A percentile compares a stretch with the other conserved stretches of the same genome.
phyloP scores from a whole-genome alignment of 37 sponge, comb jelly and placozoan species.

The Aphrocallistes beatrix region DNA sequence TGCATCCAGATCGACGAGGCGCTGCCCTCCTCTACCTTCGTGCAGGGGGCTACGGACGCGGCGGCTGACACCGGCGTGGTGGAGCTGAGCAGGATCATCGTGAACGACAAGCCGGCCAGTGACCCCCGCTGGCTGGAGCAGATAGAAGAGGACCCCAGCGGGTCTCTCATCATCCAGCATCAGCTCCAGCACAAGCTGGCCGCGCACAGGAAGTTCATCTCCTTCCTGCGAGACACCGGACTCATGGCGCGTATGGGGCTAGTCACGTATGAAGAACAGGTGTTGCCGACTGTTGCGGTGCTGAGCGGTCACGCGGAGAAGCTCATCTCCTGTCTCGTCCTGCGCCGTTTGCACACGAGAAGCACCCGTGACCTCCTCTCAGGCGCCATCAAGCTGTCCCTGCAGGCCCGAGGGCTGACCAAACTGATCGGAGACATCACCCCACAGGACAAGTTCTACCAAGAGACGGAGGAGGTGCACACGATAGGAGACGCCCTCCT shows the following conservation, averaged over 20 bases:
- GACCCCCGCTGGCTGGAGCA: slow-evolving; percentile 42
- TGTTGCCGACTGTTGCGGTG: slow-evolving; percentile 25
- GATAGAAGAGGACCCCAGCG: slow-evolving; percentile 3
- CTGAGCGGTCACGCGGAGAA: slow-evolving; percentile 73
- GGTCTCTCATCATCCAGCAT: slow-evolving; percentile 53
- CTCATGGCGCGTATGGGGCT: slow-evolving; percentile 31
- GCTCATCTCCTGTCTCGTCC: slow-evolving; percentile 37
- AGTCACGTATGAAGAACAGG: slow-evolving; percentile 16
- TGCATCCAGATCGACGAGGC: slow-evolving; percentile 7
- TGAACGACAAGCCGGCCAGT: slow-evolving; percentile 56
- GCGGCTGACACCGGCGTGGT: slow-evolving; percentile 43
- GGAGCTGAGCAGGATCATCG: slow-evolving; percentile 34
- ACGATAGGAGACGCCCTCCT: neutral
- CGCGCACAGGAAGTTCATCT: slow-evolving; percentile 40
- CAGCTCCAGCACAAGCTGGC: slow-evolving; percentile 61
- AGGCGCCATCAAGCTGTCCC: slow-evolving; percentile 16
- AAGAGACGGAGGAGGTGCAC: slow-evolving; percentile 21
- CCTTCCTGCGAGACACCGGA: slow-evolving; percentile 45
- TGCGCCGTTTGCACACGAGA: slow-evolving; percentile 40
- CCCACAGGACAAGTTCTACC: slow-evolving; percentile 30
- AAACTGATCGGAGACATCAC: slow-evolving; percentile 18
- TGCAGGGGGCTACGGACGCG: slow-evolving; percentile 15
- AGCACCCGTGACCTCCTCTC: slow-evolving; percentile 15
- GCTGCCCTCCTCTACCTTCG: neutral
- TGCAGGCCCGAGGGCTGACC: neutral